A percentile compares a stretch with the other conserved stretches of the same genome.
These are phyloP conservation scores for Coreius guichenoti DNA, from an alignment of 2,797 vertebrate species.

Conservation along the genomic window DNA sequence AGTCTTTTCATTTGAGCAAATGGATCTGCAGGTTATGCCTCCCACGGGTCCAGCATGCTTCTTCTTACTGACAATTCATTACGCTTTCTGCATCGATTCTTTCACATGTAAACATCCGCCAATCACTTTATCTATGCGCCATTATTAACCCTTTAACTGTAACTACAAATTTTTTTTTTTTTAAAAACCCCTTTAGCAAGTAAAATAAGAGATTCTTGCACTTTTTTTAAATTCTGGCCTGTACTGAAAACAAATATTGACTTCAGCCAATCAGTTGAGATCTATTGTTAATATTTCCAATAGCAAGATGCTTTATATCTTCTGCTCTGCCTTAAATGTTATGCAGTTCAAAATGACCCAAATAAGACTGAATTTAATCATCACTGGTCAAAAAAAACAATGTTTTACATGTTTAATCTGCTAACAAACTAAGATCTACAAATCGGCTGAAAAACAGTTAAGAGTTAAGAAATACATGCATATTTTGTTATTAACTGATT, in stretches of 20 bases:
- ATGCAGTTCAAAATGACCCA: neutral
- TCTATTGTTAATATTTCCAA: neutral
- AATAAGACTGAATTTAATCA: neutral
- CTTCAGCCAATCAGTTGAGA: neutral
- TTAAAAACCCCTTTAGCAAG: neutral
- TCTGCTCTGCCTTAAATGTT: neutral
- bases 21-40: conserved; percentile 69
- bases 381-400: neutral
- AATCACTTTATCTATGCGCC: conserved; percentile 53
- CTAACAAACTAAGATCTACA: neutral
- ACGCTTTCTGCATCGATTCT: conserved; percentile 71
- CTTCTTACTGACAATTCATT: conserved; percentile 66
- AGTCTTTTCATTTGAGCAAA: conserved; percentile 81
- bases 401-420: neutral
- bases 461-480: neutral
- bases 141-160: conserved; percentile 33
- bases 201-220: neutral
- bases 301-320: neutral
- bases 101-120: conserved; percentile 60
- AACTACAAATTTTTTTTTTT: neutral
- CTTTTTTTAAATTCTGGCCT: neutral
- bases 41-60: conserved; percentile 64
- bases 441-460: neutral
- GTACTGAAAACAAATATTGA: neutral
- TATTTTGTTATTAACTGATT: conserved; percentile 4